These are phyloP conservation scores for Rosalia funebris DNA, from an alignment of 2,888 invertebrate genomes.

Conservation along the genomic window DNA sequence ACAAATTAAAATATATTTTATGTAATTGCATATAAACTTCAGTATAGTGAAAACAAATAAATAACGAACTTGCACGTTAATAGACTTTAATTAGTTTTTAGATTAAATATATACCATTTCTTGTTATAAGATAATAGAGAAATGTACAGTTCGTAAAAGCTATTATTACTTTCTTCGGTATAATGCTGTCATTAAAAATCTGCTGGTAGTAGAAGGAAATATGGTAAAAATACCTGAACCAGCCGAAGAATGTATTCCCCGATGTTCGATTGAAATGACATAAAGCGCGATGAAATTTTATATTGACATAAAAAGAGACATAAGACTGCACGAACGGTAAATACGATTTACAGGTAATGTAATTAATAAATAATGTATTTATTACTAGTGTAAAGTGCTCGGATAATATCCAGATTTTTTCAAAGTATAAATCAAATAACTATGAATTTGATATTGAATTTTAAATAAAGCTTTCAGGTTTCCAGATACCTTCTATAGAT, in stretches of 20 bases:
- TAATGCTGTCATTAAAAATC: background rate
- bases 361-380: background rate
- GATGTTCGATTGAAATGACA: background rate
- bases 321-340: background rate
- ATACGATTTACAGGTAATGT: background rate
- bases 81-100: too few relatives aligned
- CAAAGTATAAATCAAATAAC: too few relatives aligned
- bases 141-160: background rate
- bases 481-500: too few relatives aligned
- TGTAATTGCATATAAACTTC: too few relatives aligned
- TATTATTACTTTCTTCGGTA: background rate
- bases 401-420: too few relatives aligned
- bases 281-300: too few relatives aligned
- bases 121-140: background rate
- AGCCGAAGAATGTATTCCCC: background rate
- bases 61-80: too few relatives aligned
- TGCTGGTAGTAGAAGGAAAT: background rate
- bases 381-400: background rate
- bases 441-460: too few relatives aligned
- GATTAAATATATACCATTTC: too few relatives aligned
- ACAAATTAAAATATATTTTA: too few relatives aligned
- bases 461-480: too few relatives aligned
- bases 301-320: background rate
- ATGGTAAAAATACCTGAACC: background rate
- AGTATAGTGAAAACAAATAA: too few relatives aligned